Evolutionary conservation across 2,113 vertebrate species (phyloP).

Genomic region (Chaenocephalus aceratus): DNA sequence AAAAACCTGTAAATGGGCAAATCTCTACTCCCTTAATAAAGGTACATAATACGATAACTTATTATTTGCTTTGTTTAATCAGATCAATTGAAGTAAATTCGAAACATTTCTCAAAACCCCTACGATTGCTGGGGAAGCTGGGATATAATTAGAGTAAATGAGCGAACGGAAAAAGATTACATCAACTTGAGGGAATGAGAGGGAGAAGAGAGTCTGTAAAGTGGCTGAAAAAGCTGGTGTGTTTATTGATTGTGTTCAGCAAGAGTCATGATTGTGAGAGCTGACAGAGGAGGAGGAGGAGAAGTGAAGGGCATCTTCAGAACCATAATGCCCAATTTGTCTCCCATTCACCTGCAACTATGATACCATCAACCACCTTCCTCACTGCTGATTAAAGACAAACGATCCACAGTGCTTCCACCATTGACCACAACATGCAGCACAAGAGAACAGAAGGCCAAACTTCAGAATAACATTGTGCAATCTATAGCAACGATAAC

Average conservation of each 20-base stretch:
- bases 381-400: conserved; percentile 26
- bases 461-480: background rate
- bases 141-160: conserved; percentile 28
- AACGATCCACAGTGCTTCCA: background rate
- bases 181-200: conserved; percentile 24
- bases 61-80: background rate
- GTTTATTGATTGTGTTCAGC: conserved; percentile 44
- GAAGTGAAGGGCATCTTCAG: conserved; percentile 60
- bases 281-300: conserved; percentile 16
- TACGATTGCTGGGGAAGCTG: background rate
- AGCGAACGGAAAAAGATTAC: conserved; percentile 21
- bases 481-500: background rate
- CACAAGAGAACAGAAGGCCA: background rate
- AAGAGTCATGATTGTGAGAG: conserved; percentile 24
- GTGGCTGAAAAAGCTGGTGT: conserved; percentile 12
- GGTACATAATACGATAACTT: background rate
- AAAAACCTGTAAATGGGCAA: background rate
- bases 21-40: background rate
- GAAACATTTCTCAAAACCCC: background rate
- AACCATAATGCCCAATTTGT: conserved; percentile 47
- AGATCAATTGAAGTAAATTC: background rate
- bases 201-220: background rate
- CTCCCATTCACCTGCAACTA: conserved; percentile 29
- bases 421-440: background rate
- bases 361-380: conserved; percentile 41